These are phyloP conservation scores for Drosophila lutescens DNA, from an alignment of 2,888 invertebrate species.

Conservation along the genomic window DNA sequence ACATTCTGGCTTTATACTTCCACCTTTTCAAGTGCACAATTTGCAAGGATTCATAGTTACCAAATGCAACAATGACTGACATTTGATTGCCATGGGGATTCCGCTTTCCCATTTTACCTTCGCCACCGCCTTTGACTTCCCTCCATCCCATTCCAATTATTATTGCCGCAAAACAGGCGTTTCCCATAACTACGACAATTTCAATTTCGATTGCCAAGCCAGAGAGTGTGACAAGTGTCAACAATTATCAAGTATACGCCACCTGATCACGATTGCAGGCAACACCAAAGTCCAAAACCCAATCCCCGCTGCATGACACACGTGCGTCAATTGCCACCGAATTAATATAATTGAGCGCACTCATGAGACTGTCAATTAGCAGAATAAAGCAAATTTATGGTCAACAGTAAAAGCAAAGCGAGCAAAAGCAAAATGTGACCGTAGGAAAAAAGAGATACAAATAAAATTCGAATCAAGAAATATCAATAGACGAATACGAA, in stretches of 20 bases:
- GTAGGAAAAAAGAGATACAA: constrained; percentile 21
- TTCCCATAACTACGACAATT: constrained; percentile 41
- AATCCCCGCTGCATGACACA: constrained; percentile 23
- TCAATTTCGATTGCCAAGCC: constrained; percentile 57
- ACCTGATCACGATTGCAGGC: constrained; percentile 48
- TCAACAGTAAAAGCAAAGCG: constrained; percentile 23
- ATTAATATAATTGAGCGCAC: constrained; percentile 76
- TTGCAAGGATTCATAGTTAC: constrained; percentile 9
- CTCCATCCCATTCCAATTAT: not conserved
- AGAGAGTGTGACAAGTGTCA: constrained; percentile 62
- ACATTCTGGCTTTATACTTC: too few species aligned
- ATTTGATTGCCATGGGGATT: constrained; percentile 22
- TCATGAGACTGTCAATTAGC: constrained; percentile 75
- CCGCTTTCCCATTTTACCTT: constrained; percentile 2
- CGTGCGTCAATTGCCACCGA: constrained; percentile 70
- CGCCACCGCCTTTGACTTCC: not conserved
- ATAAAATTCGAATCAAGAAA: constrained; percentile 17
- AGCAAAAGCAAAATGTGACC: constrained; percentile 30
- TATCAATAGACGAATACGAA: constrained; percentile 25
- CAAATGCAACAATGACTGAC: constrained; percentile 7
- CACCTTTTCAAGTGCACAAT: constrained; percentile 10
- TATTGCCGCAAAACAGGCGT: constrained; percentile 9
- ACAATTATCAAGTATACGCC: constrained; percentile 78
- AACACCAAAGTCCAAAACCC: constrained; percentile 4
- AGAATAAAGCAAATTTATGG: constrained; percentile 65